A percentile compares a stretch with the other conserved stretches of the same genome.
Conservation (phyloP, 2,797 vertebrate genomes). For the Rhinogobio ventralis region DNA sequence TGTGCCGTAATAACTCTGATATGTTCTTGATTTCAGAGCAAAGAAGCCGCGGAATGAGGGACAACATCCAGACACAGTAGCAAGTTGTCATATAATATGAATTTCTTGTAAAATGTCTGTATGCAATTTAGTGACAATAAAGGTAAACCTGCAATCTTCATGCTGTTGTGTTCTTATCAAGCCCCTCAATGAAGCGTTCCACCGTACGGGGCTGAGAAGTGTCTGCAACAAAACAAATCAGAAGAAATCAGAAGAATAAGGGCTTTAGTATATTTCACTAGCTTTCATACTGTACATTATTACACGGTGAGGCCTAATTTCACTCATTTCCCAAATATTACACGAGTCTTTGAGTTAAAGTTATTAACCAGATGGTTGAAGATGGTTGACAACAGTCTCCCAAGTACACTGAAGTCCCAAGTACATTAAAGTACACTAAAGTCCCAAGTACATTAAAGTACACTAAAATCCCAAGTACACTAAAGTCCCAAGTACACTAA, state of each 20-base stretch:
- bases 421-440: too few relatives aligned
- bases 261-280: neutral
- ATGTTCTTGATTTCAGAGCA: conserved; percentile 20
- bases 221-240: neutral
- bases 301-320: neutral
- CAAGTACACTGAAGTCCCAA: neutral
- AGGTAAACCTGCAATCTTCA: neutral
- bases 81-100: conserved; percentile 26
- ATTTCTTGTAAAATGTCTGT: neutral
- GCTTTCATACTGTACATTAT: neutral
- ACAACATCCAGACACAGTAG: neutral
- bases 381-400: neutral
- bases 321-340: neutral
- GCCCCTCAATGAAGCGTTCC: too few relatives aligned
- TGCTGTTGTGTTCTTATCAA: neutral
- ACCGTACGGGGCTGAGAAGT: neutral
- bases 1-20: neutral
- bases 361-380: neutral
- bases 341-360: neutral
- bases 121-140: neutral
- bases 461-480: too few relatives aligned
- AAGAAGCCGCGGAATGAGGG: conserved; percentile 17
- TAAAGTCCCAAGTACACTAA: too few relatives aligned
- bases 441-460: too few relatives aligned
- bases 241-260: neutral